These are phyloP conservation scores for Trogon surrucura DNA, from an alignment of 2,113 vertebrate species.

Conservation along the genomic window DNA sequence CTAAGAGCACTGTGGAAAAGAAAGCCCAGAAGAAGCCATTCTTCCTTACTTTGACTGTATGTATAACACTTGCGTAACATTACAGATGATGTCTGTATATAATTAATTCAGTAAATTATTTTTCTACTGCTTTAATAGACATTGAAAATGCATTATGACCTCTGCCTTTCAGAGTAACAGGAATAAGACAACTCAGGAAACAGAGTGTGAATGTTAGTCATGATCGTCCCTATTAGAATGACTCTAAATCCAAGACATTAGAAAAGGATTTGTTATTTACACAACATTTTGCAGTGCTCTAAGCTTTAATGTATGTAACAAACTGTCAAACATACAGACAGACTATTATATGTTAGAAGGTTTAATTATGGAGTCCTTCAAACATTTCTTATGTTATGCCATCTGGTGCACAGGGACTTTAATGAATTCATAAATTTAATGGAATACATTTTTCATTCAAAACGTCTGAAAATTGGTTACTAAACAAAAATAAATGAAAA, in stretches of 20 bases:
- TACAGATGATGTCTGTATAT: neutral
- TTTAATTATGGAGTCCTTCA: conserved; percentile 68
- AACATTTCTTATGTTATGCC: conserved; percentile 58
- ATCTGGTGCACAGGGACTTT: conserved; percentile 50
- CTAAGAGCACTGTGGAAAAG: neutral
- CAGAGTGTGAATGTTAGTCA: conserved; percentile 10
- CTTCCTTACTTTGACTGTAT: neutral
- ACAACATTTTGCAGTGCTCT: conserved; percentile 32
- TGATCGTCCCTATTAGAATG: conserved; percentile 26
- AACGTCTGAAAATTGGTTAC: conserved; percentile 46
- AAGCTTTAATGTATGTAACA: conserved; percentile 28
- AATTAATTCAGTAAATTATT: neutral
- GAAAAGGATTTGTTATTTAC: conserved; percentile 27
- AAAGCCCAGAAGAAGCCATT: neutral
- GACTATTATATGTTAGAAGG: conserved; percentile 48
- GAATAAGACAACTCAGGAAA: conserved; percentile 6
- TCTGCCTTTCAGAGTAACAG: neutral
- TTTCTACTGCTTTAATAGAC: neutral
- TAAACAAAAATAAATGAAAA: conserved; percentile 38
- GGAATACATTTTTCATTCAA: conserved; percentile 48
- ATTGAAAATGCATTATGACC: neutral
- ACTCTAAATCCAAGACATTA: conserved; percentile 14
- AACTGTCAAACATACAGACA: conserved; percentile 44
- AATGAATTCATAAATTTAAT: conserved; percentile 71
- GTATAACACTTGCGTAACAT: neutral